Conservation (phyloP, 2,797 vertebrate species). For the Rhinoraja longicauda region DNA sequence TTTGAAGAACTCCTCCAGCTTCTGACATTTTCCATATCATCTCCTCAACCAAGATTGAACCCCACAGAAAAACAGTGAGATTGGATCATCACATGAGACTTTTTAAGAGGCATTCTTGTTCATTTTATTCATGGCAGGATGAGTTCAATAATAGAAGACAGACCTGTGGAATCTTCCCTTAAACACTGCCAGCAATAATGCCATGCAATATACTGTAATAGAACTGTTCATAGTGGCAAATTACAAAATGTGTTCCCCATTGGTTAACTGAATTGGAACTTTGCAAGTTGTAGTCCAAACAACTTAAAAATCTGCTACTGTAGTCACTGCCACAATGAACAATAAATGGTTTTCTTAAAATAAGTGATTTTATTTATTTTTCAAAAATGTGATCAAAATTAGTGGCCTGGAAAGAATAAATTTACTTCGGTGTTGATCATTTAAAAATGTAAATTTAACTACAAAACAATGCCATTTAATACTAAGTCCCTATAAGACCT, state of each 20-base stretch:
- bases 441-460: neutral
- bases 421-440: neutral
- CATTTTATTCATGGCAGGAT: neutral
- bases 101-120: neutral
- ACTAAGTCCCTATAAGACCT: neutral
- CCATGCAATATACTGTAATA: neutral
- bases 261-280: neutral
- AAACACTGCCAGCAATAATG: neutral
- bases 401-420: neutral
- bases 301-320: neutral
- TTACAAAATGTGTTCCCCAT: neutral
- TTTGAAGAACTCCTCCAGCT: neutral
- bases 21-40: neutral
- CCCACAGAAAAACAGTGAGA: neutral
- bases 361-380: neutral
- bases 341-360: neutral
- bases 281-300: neutral
- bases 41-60: neutral
- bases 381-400: neutral
- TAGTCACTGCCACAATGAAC: neutral
- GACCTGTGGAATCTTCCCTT: neutral
- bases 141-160: neutral
- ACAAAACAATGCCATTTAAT: neutral
- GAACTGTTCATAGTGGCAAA: neutral
- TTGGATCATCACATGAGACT: neutral